Base-by-base conservation (phyloP, 2,888 invertebrate species). In the Nephrotoma guestfalica region DNA sequence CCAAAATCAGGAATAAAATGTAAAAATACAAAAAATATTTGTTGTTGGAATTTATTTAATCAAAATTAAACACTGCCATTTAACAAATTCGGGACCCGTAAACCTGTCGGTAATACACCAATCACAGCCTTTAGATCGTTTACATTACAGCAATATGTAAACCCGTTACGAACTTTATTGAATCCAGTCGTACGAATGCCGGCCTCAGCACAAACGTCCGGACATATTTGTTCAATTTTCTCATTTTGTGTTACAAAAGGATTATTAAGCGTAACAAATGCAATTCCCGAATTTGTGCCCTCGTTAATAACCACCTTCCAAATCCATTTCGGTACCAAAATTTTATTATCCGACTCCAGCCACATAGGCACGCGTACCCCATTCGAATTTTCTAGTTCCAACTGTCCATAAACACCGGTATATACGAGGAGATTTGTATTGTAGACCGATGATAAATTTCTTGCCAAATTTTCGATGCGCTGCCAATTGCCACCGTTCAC, bases 181-280 rank as follows among this genome's bases (percentile, higher is more conserved):
- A 88, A 89, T 86, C 87, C 86, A 18, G 85, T 86, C n/a, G 88
- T 87, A 15, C 87, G 57, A 6, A 89, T n/a, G 57, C 86, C 87
- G 5, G 88, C 88, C 41, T 86, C 6, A 6, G 86, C 87, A 84
- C 89, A 89, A 11, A 89, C 88, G 87, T 89, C 89, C 9, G 86
- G 87, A 87, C 89, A 89, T 86, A 89, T 87, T 86, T 89, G 88
- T 30, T 87, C 86, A 6, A 88, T 86, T 40, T 7, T 4, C 7
- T 88, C 86, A 6, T 86, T 86, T 85, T 86, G 86, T 1, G 30
- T 9, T 1, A 87, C 88, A 86, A 87, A 89, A 1, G 93, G 93
- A 90, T 93, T 92, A 89, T 93, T 93, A 13, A 92, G 88, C n/a
- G 91, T 90, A 0, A 93, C 90, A 86, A 93, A 90, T n/a, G 91